A percentile compares a stretch with the other conserved stretches of the same genome.
These are phyloP conservation scores for Pherbina coryleti DNA, from an alignment of 2,888 invertebrate species.

Conservation along the genomic window DNA sequence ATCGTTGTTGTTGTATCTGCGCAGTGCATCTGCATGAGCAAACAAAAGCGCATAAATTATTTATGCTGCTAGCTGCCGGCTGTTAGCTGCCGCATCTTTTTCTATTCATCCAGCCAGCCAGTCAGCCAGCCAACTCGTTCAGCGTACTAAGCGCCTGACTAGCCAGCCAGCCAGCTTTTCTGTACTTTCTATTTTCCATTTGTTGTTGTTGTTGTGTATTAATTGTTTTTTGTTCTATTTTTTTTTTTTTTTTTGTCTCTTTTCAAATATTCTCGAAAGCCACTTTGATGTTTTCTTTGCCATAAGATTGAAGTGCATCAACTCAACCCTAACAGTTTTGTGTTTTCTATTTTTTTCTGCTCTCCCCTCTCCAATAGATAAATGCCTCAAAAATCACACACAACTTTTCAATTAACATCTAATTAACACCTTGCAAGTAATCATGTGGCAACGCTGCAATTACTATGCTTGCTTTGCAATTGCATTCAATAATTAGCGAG, in stretches of 20 bases:
- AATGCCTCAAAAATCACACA: not conserved
- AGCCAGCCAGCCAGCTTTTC: not conserved
- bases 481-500: not conserved
- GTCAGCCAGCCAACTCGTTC: too few species aligned
- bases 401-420: conserved; percentile 3
- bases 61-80: not conserved
- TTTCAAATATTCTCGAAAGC: not conserved
- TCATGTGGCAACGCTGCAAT: conserved; percentile 19
- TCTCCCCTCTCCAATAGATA: too few species aligned
- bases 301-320: not conserved
- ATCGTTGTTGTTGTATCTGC: conserved; percentile 38
- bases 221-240: not conserved
- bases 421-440: conserved; percentile 1
- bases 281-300: not conserved
- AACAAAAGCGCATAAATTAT: conserved; percentile 11
- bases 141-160: too few species aligned
- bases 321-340: not conserved
- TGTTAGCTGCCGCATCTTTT: not conserved
- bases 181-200: not conserved
- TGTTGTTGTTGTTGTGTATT: not conserved
- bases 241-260: not conserved
- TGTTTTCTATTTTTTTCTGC: too few species aligned
- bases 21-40: conserved; percentile 10
- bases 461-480: not conserved
- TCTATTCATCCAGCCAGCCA: not conserved